phyloP scores from a whole-genome alignment of 1,140 invertebrate genomes.

The Gerris buenoi region DNA sequence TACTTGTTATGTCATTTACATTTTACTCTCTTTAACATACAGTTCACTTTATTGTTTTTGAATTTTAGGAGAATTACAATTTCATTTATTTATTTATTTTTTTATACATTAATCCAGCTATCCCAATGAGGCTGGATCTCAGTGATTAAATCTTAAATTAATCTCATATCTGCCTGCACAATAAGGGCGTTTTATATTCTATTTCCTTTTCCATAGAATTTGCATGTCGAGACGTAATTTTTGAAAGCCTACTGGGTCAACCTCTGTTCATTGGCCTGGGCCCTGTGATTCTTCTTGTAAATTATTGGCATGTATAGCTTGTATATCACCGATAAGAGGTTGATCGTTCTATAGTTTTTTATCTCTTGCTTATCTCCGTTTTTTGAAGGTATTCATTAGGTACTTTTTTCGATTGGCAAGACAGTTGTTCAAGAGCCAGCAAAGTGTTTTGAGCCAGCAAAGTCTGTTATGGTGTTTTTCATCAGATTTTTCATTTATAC shows the following conservation, averaged over 20 bases:
- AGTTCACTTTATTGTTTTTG: too few relatives aligned
- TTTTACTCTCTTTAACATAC: too few relatives aligned
- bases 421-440: not conserved
- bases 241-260: not conserved
- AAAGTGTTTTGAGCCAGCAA: not conserved
- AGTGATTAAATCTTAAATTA: too few relatives aligned
- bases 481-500: not conserved
- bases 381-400: not conserved
- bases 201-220: not conserved
- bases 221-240: not conserved
- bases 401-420: not conserved
- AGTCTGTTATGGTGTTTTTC: not conserved
- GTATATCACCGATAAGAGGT: not conserved
- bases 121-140: too few relatives aligned
- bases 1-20: too few relatives aligned
- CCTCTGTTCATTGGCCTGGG: not conserved
- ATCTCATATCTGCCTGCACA: too few relatives aligned
- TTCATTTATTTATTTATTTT: too few relatives aligned
- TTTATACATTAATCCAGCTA: too few relatives aligned
- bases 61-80: too few relatives aligned
- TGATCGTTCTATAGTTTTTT: not conserved
- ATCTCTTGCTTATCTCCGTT: constrained; percentile 1
- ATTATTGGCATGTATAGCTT: constrained; percentile 1
- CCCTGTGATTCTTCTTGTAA: not conserved
- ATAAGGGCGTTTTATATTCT: not conserved